A percentile compares a stretch with the other conserved stretches of the same genome.
Conservation (phyloP, 2,888 invertebrate species). For the Bellardia pandia region DNA sequence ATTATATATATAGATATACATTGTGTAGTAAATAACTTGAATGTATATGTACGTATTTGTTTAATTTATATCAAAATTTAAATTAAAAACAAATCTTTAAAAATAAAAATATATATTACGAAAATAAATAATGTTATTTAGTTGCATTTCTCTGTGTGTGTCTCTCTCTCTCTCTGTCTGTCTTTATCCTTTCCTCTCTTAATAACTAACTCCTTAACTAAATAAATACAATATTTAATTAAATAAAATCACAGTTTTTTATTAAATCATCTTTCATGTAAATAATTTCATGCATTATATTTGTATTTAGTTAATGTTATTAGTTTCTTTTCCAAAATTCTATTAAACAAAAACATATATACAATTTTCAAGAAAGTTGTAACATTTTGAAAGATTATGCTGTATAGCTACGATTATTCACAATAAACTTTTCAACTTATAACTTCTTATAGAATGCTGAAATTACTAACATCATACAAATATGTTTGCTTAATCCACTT, state of each 20-base stretch:
- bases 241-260: constrained; percentile 51
- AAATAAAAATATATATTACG: constrained; percentile 47
- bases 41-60: constrained; percentile 66
- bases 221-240: constrained; percentile 60
- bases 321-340: neutral
- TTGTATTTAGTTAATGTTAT: neutral
- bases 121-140: constrained; percentile 66
- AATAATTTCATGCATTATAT: neutral
- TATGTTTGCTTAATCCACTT: too few species aligned
- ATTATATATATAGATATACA: constrained; percentile 56
- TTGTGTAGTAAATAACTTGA: constrained; percentile 64
- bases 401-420: too few species aligned
- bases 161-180: constrained; percentile 33
- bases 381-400: too few species aligned
- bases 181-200: constrained; percentile 7
- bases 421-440: too few species aligned
- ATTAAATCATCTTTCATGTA: constrained; percentile 20
- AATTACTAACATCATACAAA: too few species aligned
- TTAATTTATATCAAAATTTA: constrained; percentile 48
- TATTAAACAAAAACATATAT: too few species aligned
- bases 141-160: constrained; percentile 70
- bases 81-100: constrained; percentile 25
- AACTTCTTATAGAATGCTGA: too few species aligned
- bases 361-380: too few species aligned
- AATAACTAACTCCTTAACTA: constrained; percentile 49